Evolutionary conservation across 2,888 invertebrate genomes (phyloP).

Genomic region (Holacanthella duospinosa): DNA sequence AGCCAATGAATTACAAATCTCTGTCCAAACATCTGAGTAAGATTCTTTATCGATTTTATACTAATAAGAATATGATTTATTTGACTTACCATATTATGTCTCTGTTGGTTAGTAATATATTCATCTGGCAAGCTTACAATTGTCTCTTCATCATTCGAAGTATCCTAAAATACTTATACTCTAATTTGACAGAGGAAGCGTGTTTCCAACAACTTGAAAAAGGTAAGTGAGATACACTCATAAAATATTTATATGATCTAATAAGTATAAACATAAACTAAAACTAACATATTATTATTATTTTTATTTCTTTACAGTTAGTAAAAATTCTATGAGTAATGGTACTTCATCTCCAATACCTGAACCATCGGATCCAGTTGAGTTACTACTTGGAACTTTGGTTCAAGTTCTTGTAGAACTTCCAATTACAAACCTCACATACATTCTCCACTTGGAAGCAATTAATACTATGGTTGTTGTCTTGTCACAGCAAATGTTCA

Average conservation of each 20-base stretch:
- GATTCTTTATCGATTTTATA: slow-evolving; percentile 40
- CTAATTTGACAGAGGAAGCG: slow-evolving; percentile 79
- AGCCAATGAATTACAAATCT: slow-evolving; percentile 68
- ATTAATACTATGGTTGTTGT: slow-evolving; percentile 75
- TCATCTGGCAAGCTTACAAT: slow-evolving; percentile 91
- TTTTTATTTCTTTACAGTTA: not conserved
- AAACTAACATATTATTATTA: not conserved
- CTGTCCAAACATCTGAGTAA: slow-evolving; percentile 82
- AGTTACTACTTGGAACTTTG: slow-evolving; percentile 62
- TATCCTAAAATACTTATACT: slow-evolving; percentile 74
- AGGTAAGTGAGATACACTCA: no score
- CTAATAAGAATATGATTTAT: slow-evolving; percentile 1
- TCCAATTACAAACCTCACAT: slow-evolving; percentile 64
- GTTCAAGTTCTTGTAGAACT: slow-evolving; percentile 71
- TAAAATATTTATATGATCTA: slow-evolving; percentile 9
- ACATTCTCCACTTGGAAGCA: slow-evolving; percentile 74
- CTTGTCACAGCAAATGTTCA: slow-evolving; percentile 75
- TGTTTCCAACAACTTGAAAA: slow-evolving; percentile 63
- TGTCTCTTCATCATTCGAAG: slow-evolving; percentile 75
- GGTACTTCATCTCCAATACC: not conserved
- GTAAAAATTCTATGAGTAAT: not conserved
- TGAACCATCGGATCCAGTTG: slow-evolving; percentile 44
- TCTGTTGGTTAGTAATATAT: slow-evolving; percentile 50
- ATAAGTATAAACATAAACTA: not conserved
- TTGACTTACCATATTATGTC: no score